phyloP scores from a whole-genome alignment of 2,888 invertebrate species.

The Drosophila nigritarsus region DNA sequence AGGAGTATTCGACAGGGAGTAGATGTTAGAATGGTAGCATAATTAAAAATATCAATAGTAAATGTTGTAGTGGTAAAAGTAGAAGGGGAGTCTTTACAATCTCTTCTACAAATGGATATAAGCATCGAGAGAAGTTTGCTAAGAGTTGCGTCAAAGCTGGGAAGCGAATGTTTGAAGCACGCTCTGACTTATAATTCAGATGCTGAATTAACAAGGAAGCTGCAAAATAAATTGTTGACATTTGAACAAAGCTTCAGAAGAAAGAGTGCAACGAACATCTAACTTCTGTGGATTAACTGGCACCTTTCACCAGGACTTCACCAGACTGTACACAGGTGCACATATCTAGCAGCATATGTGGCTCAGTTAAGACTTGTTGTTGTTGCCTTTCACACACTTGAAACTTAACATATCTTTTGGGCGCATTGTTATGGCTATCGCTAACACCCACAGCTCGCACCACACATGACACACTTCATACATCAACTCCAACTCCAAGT shows the following conservation, averaged over 20 bases:
- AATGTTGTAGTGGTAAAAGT: not conserved
- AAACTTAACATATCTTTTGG: not conserved
- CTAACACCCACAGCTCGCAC: slow-evolving; percentile 19
- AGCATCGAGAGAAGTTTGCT: not conserved
- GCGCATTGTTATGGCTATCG: slow-evolving; percentile 1
- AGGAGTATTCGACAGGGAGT: not conserved
- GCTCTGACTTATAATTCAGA: not conserved
- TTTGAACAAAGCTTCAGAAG: not conserved
- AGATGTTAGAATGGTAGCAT: not conserved
- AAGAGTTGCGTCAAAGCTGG: not conserved
- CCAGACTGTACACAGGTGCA: not conserved
- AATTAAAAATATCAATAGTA: not conserved
- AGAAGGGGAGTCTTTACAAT: not conserved
- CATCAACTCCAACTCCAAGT: not conserved
- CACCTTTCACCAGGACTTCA: not conserved
- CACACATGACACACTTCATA: not conserved
- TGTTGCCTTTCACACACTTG: not conserved
- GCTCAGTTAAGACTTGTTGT: not conserved
- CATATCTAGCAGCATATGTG: not conserved
- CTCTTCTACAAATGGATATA: not conserved
- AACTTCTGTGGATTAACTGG: not conserved
- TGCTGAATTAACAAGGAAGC: not conserved
- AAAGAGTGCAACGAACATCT: not conserved
- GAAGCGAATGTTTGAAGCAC: not conserved
- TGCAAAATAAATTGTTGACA: not conserved